phyloP scores from a whole-genome alignment of 2,888 invertebrate genomes.

The Pterobdella sp. region DNA sequence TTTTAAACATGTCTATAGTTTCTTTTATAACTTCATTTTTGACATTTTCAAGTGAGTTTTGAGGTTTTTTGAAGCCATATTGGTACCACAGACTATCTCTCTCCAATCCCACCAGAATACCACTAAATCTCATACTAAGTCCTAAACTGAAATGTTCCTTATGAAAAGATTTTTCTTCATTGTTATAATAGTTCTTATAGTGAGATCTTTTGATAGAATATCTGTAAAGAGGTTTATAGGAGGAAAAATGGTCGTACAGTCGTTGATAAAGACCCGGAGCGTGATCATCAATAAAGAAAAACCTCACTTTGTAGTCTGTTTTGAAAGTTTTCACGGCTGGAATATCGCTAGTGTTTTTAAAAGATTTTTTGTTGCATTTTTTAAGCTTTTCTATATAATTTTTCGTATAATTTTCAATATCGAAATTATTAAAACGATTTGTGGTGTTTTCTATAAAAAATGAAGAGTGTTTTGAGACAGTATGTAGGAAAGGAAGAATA shows the following conservation, averaged over 20 bases:
- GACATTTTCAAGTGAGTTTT: slow-evolving; percentile 47
- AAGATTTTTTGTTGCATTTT: not conserved
- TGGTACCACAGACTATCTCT: slow-evolving; percentile 53
- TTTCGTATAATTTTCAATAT: slow-evolving; percentile 7
- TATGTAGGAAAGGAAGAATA: slow-evolving; percentile 52
- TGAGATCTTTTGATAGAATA: not conserved
- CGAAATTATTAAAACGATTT: slow-evolving; percentile 1
- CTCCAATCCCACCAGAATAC: slow-evolving; percentile 49
- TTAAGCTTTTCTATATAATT: not conserved
- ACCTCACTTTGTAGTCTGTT: not conserved
- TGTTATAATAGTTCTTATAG: slow-evolving; percentile 5
- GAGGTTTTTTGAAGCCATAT: slow-evolving; percentile 53
- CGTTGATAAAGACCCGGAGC: not conserved
- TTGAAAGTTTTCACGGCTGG: too few species aligned
- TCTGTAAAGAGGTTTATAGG: not conserved
- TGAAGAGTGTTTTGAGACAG: too few species aligned
- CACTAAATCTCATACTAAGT: not conserved
- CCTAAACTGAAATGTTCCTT: not conserved
- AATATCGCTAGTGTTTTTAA: not conserved
- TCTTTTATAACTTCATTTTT: slow-evolving; percentile 39
- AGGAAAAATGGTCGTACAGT: not conserved
- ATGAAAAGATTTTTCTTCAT: not conserved
- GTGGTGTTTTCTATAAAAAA: not conserved
- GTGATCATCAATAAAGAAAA: not conserved
- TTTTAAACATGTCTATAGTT: too few species aligned